Base-by-base conservation (phyloP, 2,113 vertebrate species). In the Chaetodon auriga region DNA sequence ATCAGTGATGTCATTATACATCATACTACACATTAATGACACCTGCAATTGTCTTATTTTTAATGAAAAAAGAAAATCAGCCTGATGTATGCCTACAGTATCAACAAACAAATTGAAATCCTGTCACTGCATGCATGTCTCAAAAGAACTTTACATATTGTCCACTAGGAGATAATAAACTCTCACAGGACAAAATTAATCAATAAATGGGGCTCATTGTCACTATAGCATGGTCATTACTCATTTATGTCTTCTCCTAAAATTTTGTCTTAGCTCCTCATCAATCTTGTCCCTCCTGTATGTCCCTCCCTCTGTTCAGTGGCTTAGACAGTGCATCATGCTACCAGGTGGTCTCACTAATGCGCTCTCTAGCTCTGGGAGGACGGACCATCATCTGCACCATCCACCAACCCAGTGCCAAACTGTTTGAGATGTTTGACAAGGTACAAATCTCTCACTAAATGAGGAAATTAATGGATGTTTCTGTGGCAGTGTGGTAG, bases 381-480 rank as follows among this genome's bases (percentile, higher is more conserved):
- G 98, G 98, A 49, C 96, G 98, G 23, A 99, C 98, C 43, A 97
- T 99, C 93, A 99, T 99, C 94, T 99, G 98, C 90, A 99, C 98
- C 88, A 98, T 99, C 94, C 98, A 99, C 93, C 98, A 99, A 92
- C 98, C 98, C 80, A 99, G 98, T 16, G 98, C 97, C 90, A 99
- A 98, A 93, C 97, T 99, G 83, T 99, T 99, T 55, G 98, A 99
- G 94, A 98, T 98, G 97, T 99, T 99, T 7, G 97, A 99, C 95
- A 97, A 99, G 97, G 98, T 99, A 79, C 23, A 55, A 12, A 60
- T 63, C n/a, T 43, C 15, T 43, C 38, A 45, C 0, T 23, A 2
- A 45, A 72, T 48, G 30, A 21, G 15, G 51, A 38, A 36, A 58
- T 45, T 3, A 45, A 57, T 23, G 68, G 11, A 51, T 64, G 68